Evolutionary conservation across 1,140 invertebrate genomes (phyloP), one percentile per base, ranked within the genome.

Genomic region (Bombus pascuorum): DNA sequence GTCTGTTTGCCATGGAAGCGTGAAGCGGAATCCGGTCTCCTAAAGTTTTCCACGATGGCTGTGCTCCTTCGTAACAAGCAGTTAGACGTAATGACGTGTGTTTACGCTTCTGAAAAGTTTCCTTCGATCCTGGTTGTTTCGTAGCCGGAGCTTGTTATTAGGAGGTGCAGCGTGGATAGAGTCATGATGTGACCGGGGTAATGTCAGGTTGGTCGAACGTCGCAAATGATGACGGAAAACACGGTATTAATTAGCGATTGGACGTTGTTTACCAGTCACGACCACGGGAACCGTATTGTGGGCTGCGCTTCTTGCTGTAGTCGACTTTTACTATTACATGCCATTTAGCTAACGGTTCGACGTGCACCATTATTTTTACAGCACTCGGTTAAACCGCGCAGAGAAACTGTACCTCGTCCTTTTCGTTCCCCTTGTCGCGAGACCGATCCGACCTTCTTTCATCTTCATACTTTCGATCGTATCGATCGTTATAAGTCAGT

Each of bases 301-400:
- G 86, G 86, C 81, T 81, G 37, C 79, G 87, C 90, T 90, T 90
- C 86, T 85, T 73, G 76, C 88, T 82, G 87, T 86, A 88, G 81
- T 81, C 87, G 76, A 87, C 89, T 89, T 89, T 92, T 86, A 90
- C 91, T 92, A 92, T 93, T 93, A 93, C 93, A 92, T 92, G 93
- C 93, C 91, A 93, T 93, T 94, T 94, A 93, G 90, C 88, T 91
- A 91, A 90, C 91, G 91, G 90, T 66, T 88, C 91, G 81, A 84
- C 84, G 88, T 93, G 89, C 91, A 90, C 89, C 91, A 93, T 94
- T 93, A 93, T 93, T 94, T 94, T 94, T 93, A 93, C 92, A 91
- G 92, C 93, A 91, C 86, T 91, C 91, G 90, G 92, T 92, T 91
- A 91, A 94, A 91, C 73, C 91, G 86, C 91, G 78, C 28, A 57